These are phyloP conservation scores for Anoplophora glabripennis DNA, from an alignment of 1,140 invertebrate genomes.

Conservation along the genomic window DNA sequence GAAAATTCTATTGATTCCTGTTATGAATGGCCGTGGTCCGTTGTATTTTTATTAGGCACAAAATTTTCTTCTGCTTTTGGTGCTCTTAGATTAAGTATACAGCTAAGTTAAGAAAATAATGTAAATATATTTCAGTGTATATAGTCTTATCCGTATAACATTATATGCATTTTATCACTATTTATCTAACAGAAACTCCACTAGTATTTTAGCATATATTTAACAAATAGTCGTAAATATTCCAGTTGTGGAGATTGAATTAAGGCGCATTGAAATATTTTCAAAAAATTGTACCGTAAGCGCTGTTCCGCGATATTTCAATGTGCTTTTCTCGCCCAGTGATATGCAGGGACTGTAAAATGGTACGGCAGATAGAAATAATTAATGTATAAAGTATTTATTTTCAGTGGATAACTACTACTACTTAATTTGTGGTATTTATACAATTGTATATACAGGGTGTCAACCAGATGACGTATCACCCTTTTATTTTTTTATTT, in stretches of 20 bases:
- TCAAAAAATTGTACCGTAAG: neutral
- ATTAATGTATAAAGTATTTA: conserved; percentile 23
- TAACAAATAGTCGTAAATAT: conserved; percentile 10
- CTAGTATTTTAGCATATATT: conserved; percentile 1
- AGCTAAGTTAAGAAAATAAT: too few species aligned
- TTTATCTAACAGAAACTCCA: neutral
- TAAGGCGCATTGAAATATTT: conserved; percentile 3
- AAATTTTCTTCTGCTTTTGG: too few species aligned
- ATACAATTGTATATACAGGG: too few species aligned
- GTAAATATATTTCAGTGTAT: too few species aligned
- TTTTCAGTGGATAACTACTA: neutral
- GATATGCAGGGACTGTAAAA: neutral
- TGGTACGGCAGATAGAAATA: conserved; percentile 1
- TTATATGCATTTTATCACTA: conserved; percentile 12
- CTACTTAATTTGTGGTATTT: too few species aligned
- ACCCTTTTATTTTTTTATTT: too few species aligned
- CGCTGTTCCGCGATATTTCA: neutral
- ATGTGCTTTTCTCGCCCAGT: neutral
- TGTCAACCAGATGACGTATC: too few species aligned
- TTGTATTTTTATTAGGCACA: too few species aligned
- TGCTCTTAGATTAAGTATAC: too few species aligned
- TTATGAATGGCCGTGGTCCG: too few species aligned
- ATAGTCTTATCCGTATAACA: neutral
- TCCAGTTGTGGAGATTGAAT: conserved; percentile 12
- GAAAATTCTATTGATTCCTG: too few species aligned